A percentile compares a stretch with the other conserved stretches of the same genome.
Evolutionary conservation across 92 coral and sea anemone species (phyloP).

Genomic region (Porites rus): DNA sequence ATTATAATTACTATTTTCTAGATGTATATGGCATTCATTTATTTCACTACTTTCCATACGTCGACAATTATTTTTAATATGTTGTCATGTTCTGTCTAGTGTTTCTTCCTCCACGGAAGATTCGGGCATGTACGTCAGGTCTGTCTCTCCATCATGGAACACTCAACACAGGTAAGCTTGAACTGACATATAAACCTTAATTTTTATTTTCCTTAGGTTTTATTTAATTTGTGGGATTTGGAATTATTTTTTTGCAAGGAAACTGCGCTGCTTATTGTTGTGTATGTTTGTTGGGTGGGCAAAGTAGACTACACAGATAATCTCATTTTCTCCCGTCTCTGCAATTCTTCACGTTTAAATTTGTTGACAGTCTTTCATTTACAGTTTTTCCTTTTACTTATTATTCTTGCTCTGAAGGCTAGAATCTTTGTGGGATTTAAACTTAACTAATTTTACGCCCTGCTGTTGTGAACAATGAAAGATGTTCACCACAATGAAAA

Average conservation of each 20-base stretch:
- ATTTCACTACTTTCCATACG: neutral
- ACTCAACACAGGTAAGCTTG: slow-evolving; percentile 29
- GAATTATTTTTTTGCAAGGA: neutral
- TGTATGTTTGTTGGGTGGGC: too few relatives aligned
- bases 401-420: too few relatives aligned
- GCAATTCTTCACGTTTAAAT: too few relatives aligned
- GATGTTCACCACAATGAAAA: too few relatives aligned
- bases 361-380: too few relatives aligned
- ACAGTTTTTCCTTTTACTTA: too few relatives aligned
- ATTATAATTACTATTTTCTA: neutral
- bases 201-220: neutral
- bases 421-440: too few relatives aligned
- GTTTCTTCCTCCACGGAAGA: slow-evolving; percentile 70
- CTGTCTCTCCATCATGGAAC: slow-evolving; percentile 75
- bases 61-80: neutral
- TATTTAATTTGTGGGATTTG: neutral
- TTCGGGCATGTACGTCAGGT: slow-evolving; percentile 74
- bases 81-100: slow-evolving; percentile 29
- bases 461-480: too few relatives aligned
- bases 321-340: too few relatives aligned
- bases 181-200: neutral
- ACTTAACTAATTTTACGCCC: too few relatives aligned
- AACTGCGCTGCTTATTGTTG: too few relatives aligned
- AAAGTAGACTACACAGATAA: too few relatives aligned
- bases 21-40: neutral